Percentiles rank a stretch among this genome's conserved stretches.
Conservation (phyloP, 2,113 vertebrate genomes). For the Nanorana parkeri region DNA sequence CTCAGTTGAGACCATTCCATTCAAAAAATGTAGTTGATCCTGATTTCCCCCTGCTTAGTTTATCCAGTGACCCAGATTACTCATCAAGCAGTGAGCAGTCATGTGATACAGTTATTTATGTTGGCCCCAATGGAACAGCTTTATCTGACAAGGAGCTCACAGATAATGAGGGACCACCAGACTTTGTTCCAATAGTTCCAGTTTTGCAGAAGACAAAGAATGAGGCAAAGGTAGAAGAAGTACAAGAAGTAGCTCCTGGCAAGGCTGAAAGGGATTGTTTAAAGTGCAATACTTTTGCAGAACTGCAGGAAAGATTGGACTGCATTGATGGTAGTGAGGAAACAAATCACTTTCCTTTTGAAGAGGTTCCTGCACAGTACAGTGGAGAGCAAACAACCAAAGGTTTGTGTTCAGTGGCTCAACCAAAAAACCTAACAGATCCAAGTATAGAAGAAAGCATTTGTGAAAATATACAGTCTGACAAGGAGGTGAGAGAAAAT, state of each 20-base stretch:
- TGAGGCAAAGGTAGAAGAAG: slow-evolving; percentile 76
- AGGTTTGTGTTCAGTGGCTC: slow-evolving; percentile 63
- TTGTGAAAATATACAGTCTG: slow-evolving; percentile 75
- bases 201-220: slow-evolving; percentile 84
- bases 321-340: slow-evolving; percentile 98
- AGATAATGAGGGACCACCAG: slow-evolving; percentile 94
- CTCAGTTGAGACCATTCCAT: slow-evolving; percentile 92
- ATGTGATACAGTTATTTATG: slow-evolving; percentile 96
- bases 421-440: slow-evolving; percentile 61
- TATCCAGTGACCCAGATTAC: slow-evolving; percentile 93
- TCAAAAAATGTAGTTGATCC: slow-evolving; percentile 81
- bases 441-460: slow-evolving; percentile 69
- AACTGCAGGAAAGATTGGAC: slow-evolving; percentile 94
- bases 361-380: slow-evolving; percentile 79
- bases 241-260: slow-evolving; percentile 69
- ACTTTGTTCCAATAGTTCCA: slow-evolving; percentile 95
- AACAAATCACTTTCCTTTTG: slow-evolving; percentile 86
- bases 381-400: slow-evolving; percentile 68
- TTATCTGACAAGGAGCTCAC: slow-evolving; percentile 95
- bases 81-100: slow-evolving; percentile 98
- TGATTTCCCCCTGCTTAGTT: slow-evolving; percentile 84
- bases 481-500: slow-evolving; percentile 82
- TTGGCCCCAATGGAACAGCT: slow-evolving; percentile 91
- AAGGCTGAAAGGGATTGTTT: slow-evolving; percentile 87
- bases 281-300: slow-evolving; percentile 97